A percentile compares a stretch with the other conserved stretches of the same genome.
phyloP scores from a whole-genome alignment of 1,140 invertebrate genomes.

The Phymorhynchus buccinoides region DNA sequence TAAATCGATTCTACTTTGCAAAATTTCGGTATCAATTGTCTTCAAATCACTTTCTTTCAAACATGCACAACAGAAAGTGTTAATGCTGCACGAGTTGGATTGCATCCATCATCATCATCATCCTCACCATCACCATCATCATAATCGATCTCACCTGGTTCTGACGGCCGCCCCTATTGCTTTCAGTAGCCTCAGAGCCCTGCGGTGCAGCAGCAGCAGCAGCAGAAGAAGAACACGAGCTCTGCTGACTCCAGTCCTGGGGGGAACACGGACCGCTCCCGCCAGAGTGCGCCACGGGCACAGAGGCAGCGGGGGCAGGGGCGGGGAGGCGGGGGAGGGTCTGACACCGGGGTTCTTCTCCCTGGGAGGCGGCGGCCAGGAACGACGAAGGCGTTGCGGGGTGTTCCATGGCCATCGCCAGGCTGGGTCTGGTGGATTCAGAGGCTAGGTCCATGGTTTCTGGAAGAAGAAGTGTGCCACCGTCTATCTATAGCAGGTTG shows the following conservation, averaged over 20 bases:
- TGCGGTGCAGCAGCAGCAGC: not conserved
- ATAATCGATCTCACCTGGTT: constrained; percentile 30
- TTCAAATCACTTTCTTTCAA: too few species aligned
- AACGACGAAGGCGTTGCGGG: not conserved
- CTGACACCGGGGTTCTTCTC: not conserved
- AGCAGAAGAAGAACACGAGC: too few species aligned
- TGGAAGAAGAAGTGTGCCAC: too few species aligned
- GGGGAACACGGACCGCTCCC: constrained; percentile 24
- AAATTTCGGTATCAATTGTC: too few species aligned
- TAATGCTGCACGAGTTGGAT: too few species aligned
- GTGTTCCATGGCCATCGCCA: not conserved
- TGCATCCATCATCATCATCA: too few species aligned
- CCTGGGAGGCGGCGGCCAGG: not conserved
- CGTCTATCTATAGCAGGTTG: too few species aligned
- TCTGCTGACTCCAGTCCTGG: constrained; percentile 12
- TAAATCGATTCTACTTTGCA: too few species aligned
- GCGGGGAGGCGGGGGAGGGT: not conserved
- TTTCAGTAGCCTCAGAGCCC: not conserved
- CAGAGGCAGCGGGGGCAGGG: not conserved
- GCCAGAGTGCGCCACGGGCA: not conserved
- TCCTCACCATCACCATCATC: too few species aligned
- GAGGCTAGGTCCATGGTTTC: not conserved
- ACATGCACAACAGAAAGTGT: too few species aligned
- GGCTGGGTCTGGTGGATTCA: not conserved
- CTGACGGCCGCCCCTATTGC: constrained; percentile 1